phyloP scores from a whole-genome alignment of 30 jellyfish, hydroid and myxozoan genomes.

The Morbakka virulenta region DNA sequence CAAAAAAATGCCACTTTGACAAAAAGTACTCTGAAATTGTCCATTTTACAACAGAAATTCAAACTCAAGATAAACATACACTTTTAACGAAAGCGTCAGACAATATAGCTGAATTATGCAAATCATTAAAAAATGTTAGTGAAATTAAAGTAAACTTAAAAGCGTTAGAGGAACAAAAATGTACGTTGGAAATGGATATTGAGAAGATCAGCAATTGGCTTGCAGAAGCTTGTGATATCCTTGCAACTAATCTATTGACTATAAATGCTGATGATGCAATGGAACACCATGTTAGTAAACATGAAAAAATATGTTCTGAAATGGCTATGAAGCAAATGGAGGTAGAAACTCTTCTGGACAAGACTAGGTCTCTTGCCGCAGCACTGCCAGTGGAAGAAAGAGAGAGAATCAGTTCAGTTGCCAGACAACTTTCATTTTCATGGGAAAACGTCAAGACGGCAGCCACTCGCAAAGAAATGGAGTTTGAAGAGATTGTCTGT shows the following conservation, averaged over 20 bases:
- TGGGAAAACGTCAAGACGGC: constrained; percentile 55
- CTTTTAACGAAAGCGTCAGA: background rate
- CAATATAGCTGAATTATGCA: background rate
- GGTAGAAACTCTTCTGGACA: constrained; percentile 53
- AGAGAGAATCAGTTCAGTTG: constrained; percentile 11
- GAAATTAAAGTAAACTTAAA: background rate
- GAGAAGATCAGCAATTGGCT: background rate
- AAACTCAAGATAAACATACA: background rate
- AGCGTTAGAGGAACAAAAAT: no score
- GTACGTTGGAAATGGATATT: background rate
- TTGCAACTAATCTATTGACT: background rate
- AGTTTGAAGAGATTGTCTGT: constrained; percentile 42
- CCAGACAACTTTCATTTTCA: constrained; percentile 10
- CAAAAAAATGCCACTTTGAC: no score
- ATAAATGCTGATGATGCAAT: background rate
- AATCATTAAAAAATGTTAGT: background rate
- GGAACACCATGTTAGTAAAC: constrained; percentile 30
- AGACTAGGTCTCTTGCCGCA: constrained; percentile 36
- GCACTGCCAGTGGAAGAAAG: constrained; percentile 19
- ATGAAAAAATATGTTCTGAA: constrained; percentile 46
- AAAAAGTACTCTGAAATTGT: no score
- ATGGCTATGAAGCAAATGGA: constrained; percentile 38
- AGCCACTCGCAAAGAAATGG: constrained; percentile 44
- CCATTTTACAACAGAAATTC: background rate
- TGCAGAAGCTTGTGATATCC: background rate